Conservation (phyloP, 1,140 invertebrate species). For the Drosophila teissieri region DNA sequence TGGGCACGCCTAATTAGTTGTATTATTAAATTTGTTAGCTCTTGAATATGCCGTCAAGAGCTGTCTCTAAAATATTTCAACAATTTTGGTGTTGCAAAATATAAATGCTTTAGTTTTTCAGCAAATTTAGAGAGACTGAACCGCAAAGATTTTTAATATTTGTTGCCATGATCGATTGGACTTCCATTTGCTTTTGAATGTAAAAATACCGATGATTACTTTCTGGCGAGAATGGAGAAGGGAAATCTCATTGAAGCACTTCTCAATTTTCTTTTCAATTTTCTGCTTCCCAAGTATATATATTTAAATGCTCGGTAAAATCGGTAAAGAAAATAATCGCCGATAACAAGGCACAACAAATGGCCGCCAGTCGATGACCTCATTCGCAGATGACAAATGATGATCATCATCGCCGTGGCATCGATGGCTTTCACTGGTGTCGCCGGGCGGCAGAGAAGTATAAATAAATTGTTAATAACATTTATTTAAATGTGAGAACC, state of each 20-base stretch:
- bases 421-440: conserved; percentile 43
- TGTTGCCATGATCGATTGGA: background rate
- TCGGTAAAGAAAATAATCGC: conserved; percentile 38
- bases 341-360: conserved; percentile 51
- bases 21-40: conserved; percentile 27
- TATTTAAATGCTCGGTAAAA: conserved; percentile 34
- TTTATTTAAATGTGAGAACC: conserved; percentile 42
- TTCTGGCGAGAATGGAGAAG: background rate
- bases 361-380: conserved; percentile 44
- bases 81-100: conserved; percentile 1
- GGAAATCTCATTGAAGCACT: conserved; percentile 8
- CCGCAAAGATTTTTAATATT: background rate
- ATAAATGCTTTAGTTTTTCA: background rate
- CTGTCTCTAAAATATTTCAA: conserved; percentile 16
- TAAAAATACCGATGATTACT: conserved; percentile 1
- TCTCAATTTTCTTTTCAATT: conserved; percentile 5
- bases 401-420: background rate
- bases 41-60: background rate
- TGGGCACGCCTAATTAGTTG: conserved; percentile 37
- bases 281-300: conserved; percentile 43
- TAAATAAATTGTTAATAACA: conserved; percentile 36
- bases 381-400: conserved; percentile 45
- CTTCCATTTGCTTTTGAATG: background rate
- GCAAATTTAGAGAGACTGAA: background rate
- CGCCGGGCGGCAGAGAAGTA: conserved; percentile 13